These are phyloP conservation scores for Gortyna flavago DNA, from an alignment of 2,888 invertebrate genomes.

Conservation along the genomic window DNA sequence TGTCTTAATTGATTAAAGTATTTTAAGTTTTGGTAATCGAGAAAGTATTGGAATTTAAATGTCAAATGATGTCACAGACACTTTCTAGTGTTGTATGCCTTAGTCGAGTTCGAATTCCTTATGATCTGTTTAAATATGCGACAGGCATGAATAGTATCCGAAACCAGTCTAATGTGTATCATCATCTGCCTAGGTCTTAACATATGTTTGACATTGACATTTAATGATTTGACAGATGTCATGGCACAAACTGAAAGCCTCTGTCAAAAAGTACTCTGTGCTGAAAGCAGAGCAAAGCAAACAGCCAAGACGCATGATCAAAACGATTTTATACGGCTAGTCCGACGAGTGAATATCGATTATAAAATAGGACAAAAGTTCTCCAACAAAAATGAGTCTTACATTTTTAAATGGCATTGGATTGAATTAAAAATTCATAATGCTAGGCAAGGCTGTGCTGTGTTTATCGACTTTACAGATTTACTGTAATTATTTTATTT, in stretches of 20 bases:
- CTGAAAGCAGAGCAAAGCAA: slow-evolving; percentile 71
- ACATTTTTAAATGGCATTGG: slow-evolving; percentile 72
- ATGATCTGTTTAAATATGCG: neutral
- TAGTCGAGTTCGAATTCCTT: slow-evolving; percentile 11
- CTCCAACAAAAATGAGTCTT: slow-evolving; percentile 77
- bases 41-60: slow-evolving; percentile 23
- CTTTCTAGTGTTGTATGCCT: slow-evolving; percentile 3
- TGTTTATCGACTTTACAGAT: slow-evolving; percentile 81
- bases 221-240: slow-evolving; percentile 27
- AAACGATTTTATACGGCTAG: slow-evolving; percentile 79
- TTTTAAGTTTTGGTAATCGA: neutral
- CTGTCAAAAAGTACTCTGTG: too few relatives aligned
- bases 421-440: slow-evolving; percentile 69
- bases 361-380: slow-evolving; percentile 83
- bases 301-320: slow-evolving; percentile 87
- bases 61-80: slow-evolving; percentile 28
- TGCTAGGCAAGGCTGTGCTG: slow-evolving; percentile 80
- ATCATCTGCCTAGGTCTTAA: neutral
- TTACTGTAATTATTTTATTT: slow-evolving; percentile 78
- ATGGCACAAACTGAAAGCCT: slow-evolving; percentile 66
- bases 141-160: neutral
- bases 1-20: accelerated
- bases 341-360: slow-evolving; percentile 85
- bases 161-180: neutral
- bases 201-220: slow-evolving; percentile 33